Evolutionary conservation across 2,888 invertebrate species (phyloP).

Genomic region (Thymelicus lineola): DNA sequence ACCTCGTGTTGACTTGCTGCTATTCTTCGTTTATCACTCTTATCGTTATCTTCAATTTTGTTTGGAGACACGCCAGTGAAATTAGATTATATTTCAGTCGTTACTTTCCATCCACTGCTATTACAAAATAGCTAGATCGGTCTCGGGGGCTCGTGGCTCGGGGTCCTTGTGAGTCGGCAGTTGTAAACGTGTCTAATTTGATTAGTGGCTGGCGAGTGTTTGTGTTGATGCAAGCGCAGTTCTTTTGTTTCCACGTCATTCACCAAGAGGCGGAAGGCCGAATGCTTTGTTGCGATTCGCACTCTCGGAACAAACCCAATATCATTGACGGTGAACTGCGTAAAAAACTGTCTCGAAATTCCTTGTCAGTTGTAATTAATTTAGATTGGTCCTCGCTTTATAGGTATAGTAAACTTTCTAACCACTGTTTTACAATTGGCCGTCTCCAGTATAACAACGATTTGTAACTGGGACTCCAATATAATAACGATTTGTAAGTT

Average conservation of each 20-base stretch:
- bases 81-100: not conserved
- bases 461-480: not conserved
- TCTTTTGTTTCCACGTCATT: constrained; percentile 12
- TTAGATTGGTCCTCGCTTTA: not conserved
- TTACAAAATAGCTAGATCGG: not conserved
- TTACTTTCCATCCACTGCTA: not conserved
- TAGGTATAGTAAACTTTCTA: not conserved
- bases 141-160: not conserved
- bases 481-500: not conserved
- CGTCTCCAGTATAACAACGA: not conserved
- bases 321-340: constrained; percentile 10
- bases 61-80: not conserved
- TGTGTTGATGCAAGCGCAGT: constrained; percentile 27
- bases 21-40: constrained; percentile 6
- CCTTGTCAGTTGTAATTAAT: not conserved
- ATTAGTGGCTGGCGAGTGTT: constrained; percentile 28
- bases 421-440: not conserved
- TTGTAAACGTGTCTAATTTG: constrained; percentile 34
- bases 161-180: constrained; percentile 21
- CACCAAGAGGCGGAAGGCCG: constrained; percentile 18
- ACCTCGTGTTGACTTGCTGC: not conserved
- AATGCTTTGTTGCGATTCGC: constrained; percentile 21
- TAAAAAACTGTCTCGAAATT: not conserved
- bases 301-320: constrained; percentile 25
- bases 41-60: constrained; percentile 19